Conservation (phyloP, 2,113 vertebrate species). For the Ctenodactylus gundi region DNA sequence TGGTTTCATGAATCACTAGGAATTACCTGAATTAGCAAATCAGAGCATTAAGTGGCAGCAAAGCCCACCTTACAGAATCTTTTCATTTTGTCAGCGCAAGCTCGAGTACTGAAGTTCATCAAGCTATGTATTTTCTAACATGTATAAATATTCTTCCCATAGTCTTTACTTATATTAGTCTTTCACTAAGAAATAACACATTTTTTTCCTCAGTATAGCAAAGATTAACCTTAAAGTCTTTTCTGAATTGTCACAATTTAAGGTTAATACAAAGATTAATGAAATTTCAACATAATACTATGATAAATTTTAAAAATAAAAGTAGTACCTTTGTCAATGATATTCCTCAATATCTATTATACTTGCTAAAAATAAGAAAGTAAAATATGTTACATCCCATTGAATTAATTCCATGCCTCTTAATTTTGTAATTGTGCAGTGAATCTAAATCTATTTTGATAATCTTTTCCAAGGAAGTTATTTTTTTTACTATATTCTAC, state of each 20-base stretch:
- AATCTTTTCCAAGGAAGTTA: neutral
- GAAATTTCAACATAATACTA: constrained; percentile 28
- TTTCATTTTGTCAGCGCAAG: neutral
- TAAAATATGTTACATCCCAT: neutral
- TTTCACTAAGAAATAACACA: neutral
- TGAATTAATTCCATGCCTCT: constrained; percentile 25
- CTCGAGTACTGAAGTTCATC: neutral
- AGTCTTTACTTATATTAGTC: neutral
- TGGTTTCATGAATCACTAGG: constrained; percentile 31
- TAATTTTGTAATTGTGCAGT: neutral
- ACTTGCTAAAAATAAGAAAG: neutral
- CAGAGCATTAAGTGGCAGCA: neutral
- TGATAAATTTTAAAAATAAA: constrained; percentile 27
- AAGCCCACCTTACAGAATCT: neutral
- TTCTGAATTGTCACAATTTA: constrained; percentile 15
- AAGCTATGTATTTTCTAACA: constrained; percentile 19
- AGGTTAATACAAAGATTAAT: neutral
- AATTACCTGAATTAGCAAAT: constrained; percentile 33
- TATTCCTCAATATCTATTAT: neutral
- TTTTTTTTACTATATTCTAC: neutral
- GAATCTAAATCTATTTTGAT: constrained; percentile 11
- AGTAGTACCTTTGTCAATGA: neutral
- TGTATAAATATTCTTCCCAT: neutral
- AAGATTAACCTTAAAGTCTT: neutral
- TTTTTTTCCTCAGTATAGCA: neutral